Percentiles rank a stretch among this genome's conserved stretches.
phyloP scores from a whole-genome alignment of 2,113 vertebrate genomes.

The Todiramphus saurophagus region DNA sequence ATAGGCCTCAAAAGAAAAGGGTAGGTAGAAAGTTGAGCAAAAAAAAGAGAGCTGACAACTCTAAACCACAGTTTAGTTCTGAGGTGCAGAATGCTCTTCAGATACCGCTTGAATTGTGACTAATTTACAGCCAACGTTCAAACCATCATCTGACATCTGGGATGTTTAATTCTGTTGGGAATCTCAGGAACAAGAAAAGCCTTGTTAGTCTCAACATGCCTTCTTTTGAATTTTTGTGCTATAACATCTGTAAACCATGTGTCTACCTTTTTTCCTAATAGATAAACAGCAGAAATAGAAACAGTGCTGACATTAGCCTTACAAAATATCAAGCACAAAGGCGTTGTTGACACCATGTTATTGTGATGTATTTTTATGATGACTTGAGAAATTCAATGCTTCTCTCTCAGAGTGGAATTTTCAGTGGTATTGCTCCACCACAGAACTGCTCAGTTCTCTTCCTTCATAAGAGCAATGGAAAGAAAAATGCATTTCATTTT shows the following conservation, averaged over 20 bases:
- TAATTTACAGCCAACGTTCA: neutral
- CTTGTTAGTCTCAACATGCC: neutral
- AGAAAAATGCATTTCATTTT: conserved; percentile 51
- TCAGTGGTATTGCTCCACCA: neutral
- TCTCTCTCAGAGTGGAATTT: neutral
- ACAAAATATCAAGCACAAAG: neutral
- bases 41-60: neutral
- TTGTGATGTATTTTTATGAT: neutral
- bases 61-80: neutral
- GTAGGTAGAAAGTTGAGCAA: neutral
- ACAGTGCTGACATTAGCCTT: neutral
- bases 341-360: neutral
- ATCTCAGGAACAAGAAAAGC: neutral
- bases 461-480: neutral
- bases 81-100: neutral
- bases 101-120: neutral
- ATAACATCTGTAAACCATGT: neutral
- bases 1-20: neutral
- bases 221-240: neutral
- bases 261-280: neutral
- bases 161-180: neutral
- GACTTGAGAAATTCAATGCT: neutral
- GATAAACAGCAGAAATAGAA: neutral
- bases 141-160: neutral
- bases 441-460: neutral